Base-by-base conservation (phyloP, 64 coral and sea anemone species). In the Montipora cactus region DNA sequence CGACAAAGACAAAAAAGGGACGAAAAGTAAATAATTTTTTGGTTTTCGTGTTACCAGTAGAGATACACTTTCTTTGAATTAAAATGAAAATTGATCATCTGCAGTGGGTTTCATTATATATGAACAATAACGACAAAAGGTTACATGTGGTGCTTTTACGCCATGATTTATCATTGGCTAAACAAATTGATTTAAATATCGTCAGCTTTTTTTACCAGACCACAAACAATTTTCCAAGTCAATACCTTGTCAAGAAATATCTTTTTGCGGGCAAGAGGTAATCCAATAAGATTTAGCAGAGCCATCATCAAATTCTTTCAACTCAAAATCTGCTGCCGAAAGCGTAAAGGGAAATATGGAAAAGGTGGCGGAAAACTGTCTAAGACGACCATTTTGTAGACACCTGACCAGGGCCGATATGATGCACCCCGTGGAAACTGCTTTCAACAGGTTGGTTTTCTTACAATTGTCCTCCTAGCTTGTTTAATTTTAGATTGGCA, bases 161-260 rank as follows among this genome's bases (percentile, higher is more conserved):
- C 19, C 3, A 47, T 47, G 16, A 11, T 13, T 0, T 72, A 49
- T 86, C 64, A 86, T 72, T 86, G 66, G 82, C 66, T 47, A 47
- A 25, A 47, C 2, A 70, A 69, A 13, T 86, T 70, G 67, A 25
- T 14, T 86, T n/a, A 19, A 86, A 21, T 18, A 8, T 23, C 19
- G 66, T 3, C 16, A 48, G 47, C 82, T 86, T 49, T 21, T 37
- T 86, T 86, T 16, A 15, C 8, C 9, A 71, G 46, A 86, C 82
- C 82, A 66, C 82, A 86, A 86, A 72, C 68, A 86, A 86, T 86
- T 72, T 70, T 49, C 62, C 44, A 47, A 86, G 82, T 86, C 66
- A 86, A 86, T 64, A 86, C 82, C 82, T 86, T 3, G 45, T 22
- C 44, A 86, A 21, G 46, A 86, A 72, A 70, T 86, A 59, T 86